phyloP scores from a whole-genome alignment of 2,888 invertebrate genomes.

The Dasysyrphus albostriatus region DNA sequence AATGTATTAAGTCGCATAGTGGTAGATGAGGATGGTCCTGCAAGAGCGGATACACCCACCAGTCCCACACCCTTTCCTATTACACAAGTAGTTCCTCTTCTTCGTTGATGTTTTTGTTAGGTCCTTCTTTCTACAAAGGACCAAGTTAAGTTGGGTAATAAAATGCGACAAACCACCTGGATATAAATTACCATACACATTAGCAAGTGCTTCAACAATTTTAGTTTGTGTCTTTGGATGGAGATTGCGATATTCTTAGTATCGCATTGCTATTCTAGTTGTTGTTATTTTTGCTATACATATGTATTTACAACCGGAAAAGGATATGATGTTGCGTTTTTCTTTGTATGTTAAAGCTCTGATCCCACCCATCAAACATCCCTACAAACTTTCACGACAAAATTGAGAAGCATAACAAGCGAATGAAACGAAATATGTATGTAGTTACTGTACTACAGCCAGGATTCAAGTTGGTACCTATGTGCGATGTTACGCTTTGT shows the following conservation, averaged over 20 bases:
- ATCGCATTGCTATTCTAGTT: constrained; percentile 36
- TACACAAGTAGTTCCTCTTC: neutral
- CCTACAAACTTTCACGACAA: constrained; percentile 23
- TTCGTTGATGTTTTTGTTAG: constrained; percentile 17
- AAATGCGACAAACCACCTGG: constrained; percentile 76
- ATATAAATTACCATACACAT: constrained; percentile 76
- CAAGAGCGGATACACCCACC: constrained; percentile 6
- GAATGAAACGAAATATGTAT: neutral
- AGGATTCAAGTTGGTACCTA: neutral
- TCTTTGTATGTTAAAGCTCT: constrained; percentile 37
- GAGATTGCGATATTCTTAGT: constrained; percentile 20
- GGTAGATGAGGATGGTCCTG: constrained; percentile 21
- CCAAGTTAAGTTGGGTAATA: constrained; percentile 73
- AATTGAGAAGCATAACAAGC: constrained; percentile 71
- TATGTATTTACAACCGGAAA: constrained; percentile 24
- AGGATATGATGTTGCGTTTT: constrained; percentile 59
- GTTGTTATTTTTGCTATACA: constrained; percentile 27
- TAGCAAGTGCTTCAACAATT: constrained; percentile 72
- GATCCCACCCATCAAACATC: constrained; percentile 22
- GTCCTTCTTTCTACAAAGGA: constrained; percentile 59
- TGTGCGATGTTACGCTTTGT: constrained; percentile 52
- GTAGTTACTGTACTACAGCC: neutral
- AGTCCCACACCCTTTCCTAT: neutral
- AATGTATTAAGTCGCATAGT: neutral
- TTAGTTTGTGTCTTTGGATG: constrained; percentile 43